These are phyloP conservation scores for Knipowitschia caucasica DNA, from an alignment of 2,797 vertebrate genomes.

Conservation along the genomic window DNA sequence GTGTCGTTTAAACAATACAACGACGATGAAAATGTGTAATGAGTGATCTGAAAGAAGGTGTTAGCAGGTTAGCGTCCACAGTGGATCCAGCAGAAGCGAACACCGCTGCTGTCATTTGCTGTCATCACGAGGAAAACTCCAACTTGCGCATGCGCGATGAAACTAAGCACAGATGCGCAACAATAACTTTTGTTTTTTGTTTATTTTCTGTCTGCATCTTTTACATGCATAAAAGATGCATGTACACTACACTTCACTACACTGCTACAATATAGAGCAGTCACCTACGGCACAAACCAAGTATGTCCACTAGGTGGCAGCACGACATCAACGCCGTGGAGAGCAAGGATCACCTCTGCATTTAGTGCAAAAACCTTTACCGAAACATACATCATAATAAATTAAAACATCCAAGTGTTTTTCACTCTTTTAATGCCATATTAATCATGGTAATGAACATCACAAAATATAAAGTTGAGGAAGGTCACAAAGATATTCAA, in stretches of 20 bases:
- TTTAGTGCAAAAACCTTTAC: background rate
- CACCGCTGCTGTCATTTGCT: constrained; percentile 71
- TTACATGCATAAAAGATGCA: too few species aligned
- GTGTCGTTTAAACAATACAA: constrained; percentile 19
- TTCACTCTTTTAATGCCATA: constrained; percentile 59
- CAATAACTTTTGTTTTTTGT: background rate
- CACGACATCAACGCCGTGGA: background rate
- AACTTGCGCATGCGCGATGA: constrained; percentile 63
- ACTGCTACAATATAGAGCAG: background rate
- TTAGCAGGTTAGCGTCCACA: constrained; percentile 54
- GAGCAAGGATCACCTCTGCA: background rate
- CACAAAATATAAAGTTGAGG: constrained; percentile 75
- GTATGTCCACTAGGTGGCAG: constrained; percentile 6
- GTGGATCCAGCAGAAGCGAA: constrained; percentile 53
- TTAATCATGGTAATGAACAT: constrained; percentile 80
- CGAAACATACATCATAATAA: too few species aligned
- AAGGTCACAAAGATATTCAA: constrained; percentile 67
- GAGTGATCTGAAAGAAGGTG: constrained; percentile 19
- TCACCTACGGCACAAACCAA: background rate
- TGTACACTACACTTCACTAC: background rate
- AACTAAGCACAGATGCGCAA: background rate
- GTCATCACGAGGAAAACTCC: constrained; percentile 75
- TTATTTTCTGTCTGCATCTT: background rate
- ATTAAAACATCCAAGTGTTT: constrained; percentile 17
- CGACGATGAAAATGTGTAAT: constrained; percentile 36